phyloP scores from a whole-genome alignment of 2,888 invertebrate genomes.

The Parnassius mnemosyne region DNA sequence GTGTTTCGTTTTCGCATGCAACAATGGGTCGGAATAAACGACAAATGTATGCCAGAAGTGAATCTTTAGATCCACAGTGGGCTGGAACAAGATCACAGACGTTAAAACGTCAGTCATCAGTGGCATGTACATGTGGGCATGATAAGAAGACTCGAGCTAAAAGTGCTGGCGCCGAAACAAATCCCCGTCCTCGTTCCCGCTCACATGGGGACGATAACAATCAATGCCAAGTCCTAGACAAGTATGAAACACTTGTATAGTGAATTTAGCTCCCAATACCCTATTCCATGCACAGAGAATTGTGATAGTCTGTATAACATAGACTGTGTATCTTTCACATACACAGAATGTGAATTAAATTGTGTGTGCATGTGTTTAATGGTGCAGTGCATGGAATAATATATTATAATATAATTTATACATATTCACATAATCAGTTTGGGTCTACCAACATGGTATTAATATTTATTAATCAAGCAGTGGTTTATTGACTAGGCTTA shows the following conservation, averaged over 20 bases:
- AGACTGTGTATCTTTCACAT: constrained; percentile 20
- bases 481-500: constrained; percentile 24
- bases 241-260: constrained; percentile 76
- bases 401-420: constrained; percentile 27
- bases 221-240: constrained; percentile 69
- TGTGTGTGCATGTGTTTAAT: constrained; percentile 33
- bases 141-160: constrained; percentile 67
- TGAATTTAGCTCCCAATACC: constrained; percentile 29
- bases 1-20: constrained; percentile 50
- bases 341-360: constrained; percentile 27
- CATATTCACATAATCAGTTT: constrained; percentile 41
- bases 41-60: constrained; percentile 63
- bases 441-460: constrained; percentile 38
- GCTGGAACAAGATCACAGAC: constrained; percentile 62
- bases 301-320: constrained; percentile 42
- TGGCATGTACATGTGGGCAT: constrained; percentile 73
- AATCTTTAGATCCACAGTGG: constrained; percentile 68
- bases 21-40: constrained; percentile 58
- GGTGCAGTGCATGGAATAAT: constrained; percentile 47
- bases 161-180: constrained; percentile 46
- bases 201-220: constrained; percentile 67
- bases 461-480: constrained; percentile 26
- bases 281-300: constrained; percentile 42
- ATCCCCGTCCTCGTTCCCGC: constrained; percentile 59
- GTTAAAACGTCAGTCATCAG: constrained; percentile 67